These are phyloP conservation scores for Artibeus jamaicensis DNA, from an alignment of 2,797 vertebrate genomes.

Conservation along the genomic window DNA sequence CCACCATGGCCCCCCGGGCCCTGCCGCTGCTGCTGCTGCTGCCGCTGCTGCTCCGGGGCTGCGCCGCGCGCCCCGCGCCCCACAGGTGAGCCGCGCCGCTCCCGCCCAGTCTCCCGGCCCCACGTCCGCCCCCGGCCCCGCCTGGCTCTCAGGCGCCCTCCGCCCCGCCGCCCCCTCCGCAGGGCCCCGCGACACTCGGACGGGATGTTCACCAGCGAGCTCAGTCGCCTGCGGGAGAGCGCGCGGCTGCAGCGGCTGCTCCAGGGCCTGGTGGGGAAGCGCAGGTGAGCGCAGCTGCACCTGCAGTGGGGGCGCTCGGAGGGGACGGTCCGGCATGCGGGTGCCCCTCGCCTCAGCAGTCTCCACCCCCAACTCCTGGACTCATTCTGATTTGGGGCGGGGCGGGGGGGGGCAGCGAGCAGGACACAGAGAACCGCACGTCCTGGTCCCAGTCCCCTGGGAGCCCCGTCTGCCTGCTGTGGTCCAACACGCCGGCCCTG, in stretches of 20 bases:
- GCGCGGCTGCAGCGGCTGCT: conserved; percentile 82
- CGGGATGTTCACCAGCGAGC: conserved; percentile 82
- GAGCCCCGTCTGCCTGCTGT: conserved; percentile 15
- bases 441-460: not conserved
- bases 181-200: conserved; percentile 82
- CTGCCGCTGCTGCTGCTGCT: not conserved
- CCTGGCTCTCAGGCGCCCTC: not conserved
- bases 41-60: not conserved
- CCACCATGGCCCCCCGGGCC: not conserved
- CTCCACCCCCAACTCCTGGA: not conserved
- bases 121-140: not conserved
- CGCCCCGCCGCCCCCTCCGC: not conserved
- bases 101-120: not conserved
- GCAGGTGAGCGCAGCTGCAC: conserved; percentile 76
- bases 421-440: not conserved
- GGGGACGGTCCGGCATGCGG: not conserved
- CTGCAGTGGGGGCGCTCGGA: not conserved
- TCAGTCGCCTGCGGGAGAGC: conserved; percentile 81
- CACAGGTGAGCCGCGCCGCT: not conserved
- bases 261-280: conserved; percentile 82
- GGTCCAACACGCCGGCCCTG: rapidly evolving
- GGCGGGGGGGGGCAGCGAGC: conserved; percentile 36
- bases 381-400: not conserved
- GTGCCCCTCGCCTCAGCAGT: not conserved
- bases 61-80: not conserved